Evolutionary conservation across 1,140 invertebrate species (phyloP), one percentile per base, ranked within the genome.

Genomic region (Mesaphorura yosii): DNA sequence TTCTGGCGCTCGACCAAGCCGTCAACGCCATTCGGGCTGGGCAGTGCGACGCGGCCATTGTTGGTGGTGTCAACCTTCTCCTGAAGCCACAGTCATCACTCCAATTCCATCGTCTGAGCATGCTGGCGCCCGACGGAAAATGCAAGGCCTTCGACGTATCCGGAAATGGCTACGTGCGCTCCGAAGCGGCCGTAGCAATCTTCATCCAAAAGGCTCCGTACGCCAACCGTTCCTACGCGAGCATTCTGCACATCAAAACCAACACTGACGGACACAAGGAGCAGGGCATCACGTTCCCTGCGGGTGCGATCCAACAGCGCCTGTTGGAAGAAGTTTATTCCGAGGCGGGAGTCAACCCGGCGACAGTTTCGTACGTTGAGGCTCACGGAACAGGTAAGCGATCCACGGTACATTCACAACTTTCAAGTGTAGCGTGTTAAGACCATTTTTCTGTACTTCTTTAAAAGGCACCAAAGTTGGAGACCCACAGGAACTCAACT

Each of bases 401-500:
- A 41, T n/a, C 23, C 23, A 4, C 39, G 23, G 5, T 41, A 19
- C 31, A 12, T 37, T 37, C n/a, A n/a, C 31, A 37, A 37, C 34
- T 12, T 37, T n/a, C 34, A 12, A 12, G 34, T 37, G 34, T 37
- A n/a, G 10, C 12, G 12, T 37, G 12, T 37, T 37, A 12, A 37
- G 34, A 12, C n/a, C 12, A 37, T 37, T 37, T 12, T 12, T 19
- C 23, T 41, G 5, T 19, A 6, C 23, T 5, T 41, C 23, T 41
- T n/a, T n/a, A n/a, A n/a, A n/a, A n/a, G n/a, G 37, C 44, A 50
- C 60, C 6, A 83, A 92, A 71, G 80, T 77, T 48, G 90, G 94
- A 20, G 94, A 98, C 73, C 91, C 92, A 0, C 86, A 96, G 68
- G 94, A 98, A 75, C 80, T 93, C 0, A 93, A 94, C 66, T 85